Percentiles rank a stretch among this genome's conserved stretches.
Conservation (phyloP, 2,113 vertebrate species). For the Cranoglanis bouderius region DNA sequence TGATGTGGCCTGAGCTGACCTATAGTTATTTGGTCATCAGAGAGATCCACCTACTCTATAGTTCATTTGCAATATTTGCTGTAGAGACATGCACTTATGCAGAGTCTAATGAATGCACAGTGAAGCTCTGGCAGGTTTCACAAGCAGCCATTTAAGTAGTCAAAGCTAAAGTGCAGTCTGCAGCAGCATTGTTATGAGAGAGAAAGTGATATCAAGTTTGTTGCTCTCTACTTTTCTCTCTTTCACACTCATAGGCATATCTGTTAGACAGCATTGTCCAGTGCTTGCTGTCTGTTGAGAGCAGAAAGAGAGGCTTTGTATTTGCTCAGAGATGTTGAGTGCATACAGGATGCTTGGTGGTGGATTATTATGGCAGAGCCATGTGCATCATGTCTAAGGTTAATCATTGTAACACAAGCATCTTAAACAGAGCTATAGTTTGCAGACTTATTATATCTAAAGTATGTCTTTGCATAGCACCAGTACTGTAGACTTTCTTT, state of each 20-base stretch:
- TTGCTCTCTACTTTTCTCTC: neutral
- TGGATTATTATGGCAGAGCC: neutral
- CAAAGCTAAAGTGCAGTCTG: conserved; percentile 8
- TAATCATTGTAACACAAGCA: neutral
- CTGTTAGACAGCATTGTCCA: conserved; percentile 1
- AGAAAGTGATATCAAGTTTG: conserved; percentile 40
- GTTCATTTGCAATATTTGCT: conserved; percentile 29
- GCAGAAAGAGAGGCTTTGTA: neutral
- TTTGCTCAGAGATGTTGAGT: conserved; percentile 9
- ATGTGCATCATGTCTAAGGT: neutral
- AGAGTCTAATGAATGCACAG: conserved; percentile 41
- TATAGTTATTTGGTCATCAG: neutral
- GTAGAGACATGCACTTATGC: conserved; percentile 12
- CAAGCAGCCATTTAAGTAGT: conserved; percentile 15
- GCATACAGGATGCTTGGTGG: conserved; percentile 1
- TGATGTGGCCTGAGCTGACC: neutral
- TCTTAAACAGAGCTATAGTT: neutral
- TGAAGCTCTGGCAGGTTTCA: conserved; percentile 31
- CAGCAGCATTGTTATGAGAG: neutral
- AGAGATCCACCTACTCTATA: neutral
- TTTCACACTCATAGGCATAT: conserved; percentile 4
- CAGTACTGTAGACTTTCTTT: neutral
- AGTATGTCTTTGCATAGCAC: neutral
- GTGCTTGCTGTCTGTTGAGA: neutral
- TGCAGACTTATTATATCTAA: neutral